Percentiles rank a stretch among this genome's conserved stretches.
phyloP scores from a whole-genome alignment of 1,140 invertebrate genomes.

The Drosophila persimilis region DNA sequence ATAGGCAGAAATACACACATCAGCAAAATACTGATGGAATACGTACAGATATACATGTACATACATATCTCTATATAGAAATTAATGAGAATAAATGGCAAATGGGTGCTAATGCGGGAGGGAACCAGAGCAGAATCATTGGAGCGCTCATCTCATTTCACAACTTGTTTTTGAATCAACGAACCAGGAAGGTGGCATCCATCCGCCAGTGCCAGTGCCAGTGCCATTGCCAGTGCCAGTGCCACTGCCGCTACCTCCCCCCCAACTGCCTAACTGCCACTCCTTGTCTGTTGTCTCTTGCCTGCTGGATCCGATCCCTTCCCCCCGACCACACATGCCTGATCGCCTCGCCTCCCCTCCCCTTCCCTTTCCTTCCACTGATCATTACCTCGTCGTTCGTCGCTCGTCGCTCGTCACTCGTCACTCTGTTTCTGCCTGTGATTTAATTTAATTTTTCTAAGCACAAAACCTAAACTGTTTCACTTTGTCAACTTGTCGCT shows the following conservation, averaged over 20 bases:
- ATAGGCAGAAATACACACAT: background rate
- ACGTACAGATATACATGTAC: background rate
- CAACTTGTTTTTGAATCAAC: conserved; percentile 53
- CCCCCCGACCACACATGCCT: background rate
- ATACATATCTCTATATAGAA: background rate
- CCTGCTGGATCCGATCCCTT: too few species aligned
- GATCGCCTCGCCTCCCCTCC: background rate
- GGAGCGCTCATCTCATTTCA: conserved; percentile 45
- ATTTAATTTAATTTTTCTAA: conserved; percentile 56
- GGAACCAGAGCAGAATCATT: conserved; percentile 38
- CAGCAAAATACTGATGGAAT: background rate
- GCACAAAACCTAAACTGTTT: conserved; percentile 49
- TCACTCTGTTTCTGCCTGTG: background rate
- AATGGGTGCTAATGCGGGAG: background rate
- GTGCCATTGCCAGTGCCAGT: background rate
- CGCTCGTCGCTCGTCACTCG: background rate
- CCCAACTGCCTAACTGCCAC: too few species aligned
- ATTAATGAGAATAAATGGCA: conserved; percentile 7
- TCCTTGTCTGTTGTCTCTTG: too few species aligned
- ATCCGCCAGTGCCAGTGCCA: background rate
- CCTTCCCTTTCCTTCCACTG: conserved; percentile 12
- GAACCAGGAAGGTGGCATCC: conserved; percentile 49
- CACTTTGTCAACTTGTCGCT: conserved; percentile 46
- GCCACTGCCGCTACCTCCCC: too few species aligned
- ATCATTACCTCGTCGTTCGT: conserved; percentile 27